Percentiles rank a stretch among this genome's conserved stretches.
phyloP scores from a whole-genome alignment of 2,797 vertebrate genomes.

The Tenualosa ilisha region DNA sequence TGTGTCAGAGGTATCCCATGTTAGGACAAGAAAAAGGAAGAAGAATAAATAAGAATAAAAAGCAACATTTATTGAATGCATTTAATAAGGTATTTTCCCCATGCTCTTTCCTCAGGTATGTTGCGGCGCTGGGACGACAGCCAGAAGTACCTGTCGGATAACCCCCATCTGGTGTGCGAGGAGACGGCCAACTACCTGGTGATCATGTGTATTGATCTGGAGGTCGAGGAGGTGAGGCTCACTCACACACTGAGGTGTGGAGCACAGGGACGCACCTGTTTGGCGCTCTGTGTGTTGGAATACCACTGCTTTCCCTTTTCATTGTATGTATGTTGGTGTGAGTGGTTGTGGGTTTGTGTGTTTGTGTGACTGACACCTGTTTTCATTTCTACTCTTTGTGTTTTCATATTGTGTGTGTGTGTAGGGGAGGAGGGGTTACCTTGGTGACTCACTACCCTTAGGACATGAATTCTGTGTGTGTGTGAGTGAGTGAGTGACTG shows the following conservation, averaged over 20 bases:
- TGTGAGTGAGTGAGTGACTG: neutral
- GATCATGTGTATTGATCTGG: slow-evolving; percentile 86
- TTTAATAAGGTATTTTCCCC: neutral
- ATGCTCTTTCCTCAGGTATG: slow-evolving; percentile 73
- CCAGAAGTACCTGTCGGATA: slow-evolving; percentile 86
- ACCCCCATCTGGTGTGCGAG: slow-evolving; percentile 85
- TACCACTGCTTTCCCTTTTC: neutral
- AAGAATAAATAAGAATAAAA: too few relatives aligned
- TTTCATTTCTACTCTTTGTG: neutral
- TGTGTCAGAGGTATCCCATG: too few relatives aligned
- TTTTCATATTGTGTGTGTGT: neutral
- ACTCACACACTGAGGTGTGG: too few relatives aligned
- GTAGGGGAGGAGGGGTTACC: neutral
- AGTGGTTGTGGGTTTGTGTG: neutral
- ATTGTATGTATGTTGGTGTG: neutral
- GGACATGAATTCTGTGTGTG: neutral
- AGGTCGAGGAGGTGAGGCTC: slow-evolving; percentile 84
- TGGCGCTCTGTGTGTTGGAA: too few relatives aligned
- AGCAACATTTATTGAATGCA: too few relatives aligned
- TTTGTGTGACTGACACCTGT: neutral
- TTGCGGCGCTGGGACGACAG: slow-evolving; percentile 90
- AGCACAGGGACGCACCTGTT: too few relatives aligned
- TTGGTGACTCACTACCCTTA: too few relatives aligned
- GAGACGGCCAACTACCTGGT: slow-evolving; percentile 88
- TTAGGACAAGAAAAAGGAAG: too few relatives aligned